Evolutionary conservation across 2,888 invertebrate genomes (phyloP).

Genomic region (Villa cingulata): DNA sequence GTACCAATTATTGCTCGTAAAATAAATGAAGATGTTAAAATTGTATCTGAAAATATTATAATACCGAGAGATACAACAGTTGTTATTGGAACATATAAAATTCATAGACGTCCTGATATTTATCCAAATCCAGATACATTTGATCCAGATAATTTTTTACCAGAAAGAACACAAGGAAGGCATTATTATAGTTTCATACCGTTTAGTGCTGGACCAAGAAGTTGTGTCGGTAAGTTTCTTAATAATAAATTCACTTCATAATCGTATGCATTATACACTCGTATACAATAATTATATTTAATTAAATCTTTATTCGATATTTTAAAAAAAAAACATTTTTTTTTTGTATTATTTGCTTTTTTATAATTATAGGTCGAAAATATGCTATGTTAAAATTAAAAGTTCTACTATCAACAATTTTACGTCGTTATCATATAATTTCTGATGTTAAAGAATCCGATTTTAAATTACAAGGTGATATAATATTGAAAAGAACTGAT

Average conservation of each 20-base stretch:
- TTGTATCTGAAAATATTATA: slow-evolving; percentile 45
- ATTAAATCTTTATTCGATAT: too few species aligned
- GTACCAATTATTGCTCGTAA: slow-evolving; percentile 65
- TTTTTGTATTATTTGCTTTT: neutral
- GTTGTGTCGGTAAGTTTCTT: slow-evolving; percentile 54
- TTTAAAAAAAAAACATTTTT: neutral
- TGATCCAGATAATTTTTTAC: slow-evolving; percentile 67
- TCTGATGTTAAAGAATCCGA: slow-evolving; percentile 51
- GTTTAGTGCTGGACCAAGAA: slow-evolving; percentile 68
- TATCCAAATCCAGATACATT: slow-evolving; percentile 58
- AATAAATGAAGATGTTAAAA: slow-evolving; percentile 51
- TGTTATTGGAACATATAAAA: slow-evolving; percentile 48
- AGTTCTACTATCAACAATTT: slow-evolving; percentile 54
- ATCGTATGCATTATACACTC: too few species aligned
- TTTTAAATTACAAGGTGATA: slow-evolving; percentile 55
- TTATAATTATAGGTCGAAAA: slow-evolving; percentile 52
- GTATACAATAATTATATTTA: too few species aligned
- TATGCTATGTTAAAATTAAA: slow-evolving; percentile 69
- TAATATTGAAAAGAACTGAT: slow-evolving; percentile 58
- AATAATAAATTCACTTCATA: too few species aligned
- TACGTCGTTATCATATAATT: slow-evolving; percentile 52
- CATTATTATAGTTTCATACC: slow-evolving; percentile 71
- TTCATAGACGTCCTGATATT: slow-evolving; percentile 52
- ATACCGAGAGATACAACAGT: slow-evolving; percentile 62
- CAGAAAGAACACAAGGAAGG: slow-evolving; percentile 57